phyloP scores from a whole-genome alignment of 1,140 invertebrate genomes.

The Ostrea denselamellosa region DNA sequence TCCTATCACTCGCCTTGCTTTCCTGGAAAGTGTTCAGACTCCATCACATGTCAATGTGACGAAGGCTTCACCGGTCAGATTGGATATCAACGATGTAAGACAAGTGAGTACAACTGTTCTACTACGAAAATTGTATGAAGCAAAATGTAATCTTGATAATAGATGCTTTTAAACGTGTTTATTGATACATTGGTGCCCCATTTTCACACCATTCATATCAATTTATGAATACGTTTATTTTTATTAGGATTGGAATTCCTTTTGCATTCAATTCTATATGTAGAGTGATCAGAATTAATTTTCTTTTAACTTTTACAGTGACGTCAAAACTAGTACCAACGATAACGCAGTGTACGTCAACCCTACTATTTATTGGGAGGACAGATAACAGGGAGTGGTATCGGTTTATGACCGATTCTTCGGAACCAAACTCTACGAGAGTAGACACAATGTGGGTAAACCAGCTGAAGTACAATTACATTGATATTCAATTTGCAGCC shows the following conservation, averaged over 20 bases:
- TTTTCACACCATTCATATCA: no score
- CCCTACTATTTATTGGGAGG: not conserved
- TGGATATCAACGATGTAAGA: not conserved
- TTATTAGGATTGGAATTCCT: not conserved
- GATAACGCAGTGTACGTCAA: conserved; percentile 34
- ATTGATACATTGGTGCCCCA: no score
- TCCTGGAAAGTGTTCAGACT: not conserved
- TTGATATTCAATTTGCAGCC: conserved; percentile 27
- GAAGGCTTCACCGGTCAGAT: not conserved
- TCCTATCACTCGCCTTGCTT: conserved; percentile 17
- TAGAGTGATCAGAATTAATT: not conserved
- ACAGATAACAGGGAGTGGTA: conserved; percentile 39
- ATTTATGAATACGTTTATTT: not conserved
- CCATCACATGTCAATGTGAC: not conserved
- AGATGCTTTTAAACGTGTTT: no score
- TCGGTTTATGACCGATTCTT: conserved; percentile 47
- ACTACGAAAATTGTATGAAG: no score
- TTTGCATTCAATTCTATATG: no score
- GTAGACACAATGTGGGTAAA: conserved; percentile 43
- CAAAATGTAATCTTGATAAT: no score
- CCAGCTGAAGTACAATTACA: conserved; percentile 42
- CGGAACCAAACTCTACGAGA: conserved; percentile 41
- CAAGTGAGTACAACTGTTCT: not conserved
- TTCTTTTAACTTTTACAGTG: conserved; percentile 9
- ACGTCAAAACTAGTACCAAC: not conserved